Evolutionary conservation across 1,140 invertebrate genomes (phyloP), one percentile per base, ranked within the genome.

Genomic region (Eurytemora carolleeae): DNA sequence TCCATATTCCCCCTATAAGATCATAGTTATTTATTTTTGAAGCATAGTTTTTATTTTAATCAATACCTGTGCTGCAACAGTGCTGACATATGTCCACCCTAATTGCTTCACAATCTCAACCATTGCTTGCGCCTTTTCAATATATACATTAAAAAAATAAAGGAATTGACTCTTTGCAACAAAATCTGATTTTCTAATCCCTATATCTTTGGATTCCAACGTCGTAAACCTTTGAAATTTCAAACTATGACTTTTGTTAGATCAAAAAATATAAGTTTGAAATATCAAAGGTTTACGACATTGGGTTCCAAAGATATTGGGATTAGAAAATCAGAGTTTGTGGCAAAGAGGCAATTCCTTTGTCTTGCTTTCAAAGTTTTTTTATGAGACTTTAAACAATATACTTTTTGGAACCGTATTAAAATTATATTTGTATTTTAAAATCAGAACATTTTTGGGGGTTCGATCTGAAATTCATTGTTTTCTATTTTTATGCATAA

Each of bases 61-160:
- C 7, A n/a, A 44, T 44, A 44, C 83, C 66, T 83, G 80, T 55
- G 82, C 81, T 16, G 80, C 80, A 1, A 85, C 76, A 0, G 83
- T 82, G 1, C 81, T 83, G 24, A 85, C 80, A 69, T 83, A 86
- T 62, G 79, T 80, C 83, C 83, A 85, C 16, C 77, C 76, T 53
- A 85, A 76, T 64, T 73, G 68, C 63, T 76, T 73, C 19, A 83
- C 74, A 55, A 85, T 77, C 67, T 82, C 77, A 3, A 82, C 80
- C 75, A 85, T 83, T 0, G 81, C 82, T 64, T 78, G 74, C 0
- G 81, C 82, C 70, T 85, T 83, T 67, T 82, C 7, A 20, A 23
- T 12, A 55, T 12, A n/a, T 55, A 19, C 7, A 55, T 12, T 12
- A 44, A n/a, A 44, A 44, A n/a, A 44, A 44, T 44, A n/a, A 12